Evolutionary conservation across 2,888 invertebrate species (phyloP).

Genomic region (Baronia brevicornis): DNA sequence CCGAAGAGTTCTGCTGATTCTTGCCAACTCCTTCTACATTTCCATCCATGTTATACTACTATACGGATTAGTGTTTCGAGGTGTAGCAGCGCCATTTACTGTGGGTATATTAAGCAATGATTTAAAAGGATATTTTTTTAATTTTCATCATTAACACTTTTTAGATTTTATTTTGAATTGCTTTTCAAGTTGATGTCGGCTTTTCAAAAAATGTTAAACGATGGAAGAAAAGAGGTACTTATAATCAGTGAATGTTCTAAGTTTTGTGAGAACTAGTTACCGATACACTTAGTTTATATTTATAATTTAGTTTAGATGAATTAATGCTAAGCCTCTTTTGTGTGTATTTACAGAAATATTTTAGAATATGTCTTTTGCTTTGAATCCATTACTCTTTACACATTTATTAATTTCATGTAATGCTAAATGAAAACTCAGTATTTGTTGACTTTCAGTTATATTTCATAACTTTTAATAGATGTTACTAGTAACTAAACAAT

Average conservation of each 20-base stretch:
- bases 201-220: slow-evolving; percentile 70
- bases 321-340: slow-evolving; percentile 14
- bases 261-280: slow-evolving; percentile 38
- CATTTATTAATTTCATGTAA: slow-evolving; percentile 55
- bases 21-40: slow-evolving; percentile 65
- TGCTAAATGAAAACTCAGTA: slow-evolving; percentile 38
- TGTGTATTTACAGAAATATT: slow-evolving; percentile 12
- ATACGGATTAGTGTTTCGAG: slow-evolving; percentile 49
- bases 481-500: slow-evolving; percentile 45
- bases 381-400: slow-evolving; percentile 42
- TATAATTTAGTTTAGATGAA: slow-evolving; percentile 7
- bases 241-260: slow-evolving; percentile 65
- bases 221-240: slow-evolving; percentile 70
- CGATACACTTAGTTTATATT: slow-evolving; percentile 26
- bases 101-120: slow-evolving; percentile 50
- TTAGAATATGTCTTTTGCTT: slow-evolving; percentile 22
- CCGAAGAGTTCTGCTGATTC: slow-evolving; percentile 49
- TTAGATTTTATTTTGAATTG: slow-evolving; percentile 64
- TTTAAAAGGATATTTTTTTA: slow-evolving; percentile 58
- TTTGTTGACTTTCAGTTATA: slow-evolving; percentile 53
- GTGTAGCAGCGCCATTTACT: slow-evolving; percentile 51
- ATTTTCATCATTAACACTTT: slow-evolving; percentile 52
- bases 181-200: slow-evolving; percentile 71
- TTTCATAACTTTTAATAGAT: slow-evolving; percentile 44
- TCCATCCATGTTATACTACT: slow-evolving; percentile 66